Percentiles rank a stretch among this genome's conserved stretches.
These are phyloP conservation scores for Corynorhinus townsendii DNA, from an alignment of 2,113 vertebrate species.

Conservation along the genomic window DNA sequence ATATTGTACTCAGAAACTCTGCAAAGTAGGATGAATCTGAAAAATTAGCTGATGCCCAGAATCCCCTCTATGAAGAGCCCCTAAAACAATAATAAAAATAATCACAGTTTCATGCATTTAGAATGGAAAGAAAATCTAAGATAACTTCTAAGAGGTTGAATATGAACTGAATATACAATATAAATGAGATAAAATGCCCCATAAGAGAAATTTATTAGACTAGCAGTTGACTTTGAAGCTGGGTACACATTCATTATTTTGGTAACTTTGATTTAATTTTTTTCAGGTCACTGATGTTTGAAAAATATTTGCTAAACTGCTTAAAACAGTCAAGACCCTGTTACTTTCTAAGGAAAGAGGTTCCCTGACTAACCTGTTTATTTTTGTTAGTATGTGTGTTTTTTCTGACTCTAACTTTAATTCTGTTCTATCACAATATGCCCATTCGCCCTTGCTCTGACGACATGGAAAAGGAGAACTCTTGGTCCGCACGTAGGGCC, in stretches of 20 bases:
- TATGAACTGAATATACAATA: not conserved
- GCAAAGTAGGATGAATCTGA: not conserved
- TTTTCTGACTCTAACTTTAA: not conserved
- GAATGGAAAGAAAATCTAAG: too few species aligned
- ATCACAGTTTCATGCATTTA: not conserved
- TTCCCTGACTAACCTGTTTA: not conserved
- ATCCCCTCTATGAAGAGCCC: not conserved
- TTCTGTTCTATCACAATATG: not conserved
- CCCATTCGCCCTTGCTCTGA: not conserved
- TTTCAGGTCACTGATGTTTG: not conserved
- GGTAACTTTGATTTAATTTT: not conserved
- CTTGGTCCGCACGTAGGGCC: not conserved
- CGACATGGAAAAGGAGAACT: not conserved
- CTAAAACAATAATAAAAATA: not conserved
- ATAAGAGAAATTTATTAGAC: not conserved
- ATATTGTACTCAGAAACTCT: not conserved
- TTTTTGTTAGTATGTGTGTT: not conserved
- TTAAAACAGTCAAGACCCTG: not conserved
- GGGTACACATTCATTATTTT: not conserved
- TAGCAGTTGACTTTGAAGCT: not conserved
- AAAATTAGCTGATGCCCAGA: not conserved
- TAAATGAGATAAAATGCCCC: not conserved
- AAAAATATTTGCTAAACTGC: not conserved
- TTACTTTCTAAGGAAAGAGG: not conserved
- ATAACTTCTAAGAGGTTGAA: not conserved